Evolutionary conservation across 2,888 invertebrate species (phyloP).

Genomic region (Andrena bicolor): DNA sequence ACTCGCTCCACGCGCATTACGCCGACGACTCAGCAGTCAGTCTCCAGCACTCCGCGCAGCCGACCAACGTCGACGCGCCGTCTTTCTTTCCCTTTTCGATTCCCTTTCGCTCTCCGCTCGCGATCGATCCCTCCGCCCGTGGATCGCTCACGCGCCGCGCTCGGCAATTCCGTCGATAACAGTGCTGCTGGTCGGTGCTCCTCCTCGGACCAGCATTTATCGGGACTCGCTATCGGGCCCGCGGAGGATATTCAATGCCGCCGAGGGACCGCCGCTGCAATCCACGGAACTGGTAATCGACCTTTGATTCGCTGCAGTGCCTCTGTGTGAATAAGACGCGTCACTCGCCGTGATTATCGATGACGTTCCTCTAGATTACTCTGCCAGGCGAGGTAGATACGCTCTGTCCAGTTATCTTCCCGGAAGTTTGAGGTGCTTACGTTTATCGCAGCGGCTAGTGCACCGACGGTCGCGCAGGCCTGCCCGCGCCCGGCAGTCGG

Average conservation of each 20-base stretch:
- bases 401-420: neutral
- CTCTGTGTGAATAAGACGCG: neutral
- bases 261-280: neutral
- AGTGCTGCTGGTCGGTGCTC: no score
- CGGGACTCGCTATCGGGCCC: no score
- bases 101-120: neutral
- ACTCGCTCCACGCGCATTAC: conserved; percentile 68
- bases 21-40: conserved; percentile 70
- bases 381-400: neutral
- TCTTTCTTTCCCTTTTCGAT: conserved; percentile 35
- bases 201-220: no score
- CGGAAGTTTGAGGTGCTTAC: neutral
- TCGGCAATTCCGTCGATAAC: no score
- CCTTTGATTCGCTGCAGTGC: no score
- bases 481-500: no score
- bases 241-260: no score
- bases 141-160: conserved; percentile 4
- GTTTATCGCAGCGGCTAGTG: no score
- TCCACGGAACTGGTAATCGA: neutral
- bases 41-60: conserved; percentile 69
- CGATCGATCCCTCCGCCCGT: neutral
- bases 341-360: conserved; percentile 17
- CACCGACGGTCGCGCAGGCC: no score
- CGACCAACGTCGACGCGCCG: conserved; percentile 69
- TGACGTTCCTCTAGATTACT: neutral